Conservation (phyloP, 2,797 vertebrate genomes). For the Sebastes itinus region DNA sequence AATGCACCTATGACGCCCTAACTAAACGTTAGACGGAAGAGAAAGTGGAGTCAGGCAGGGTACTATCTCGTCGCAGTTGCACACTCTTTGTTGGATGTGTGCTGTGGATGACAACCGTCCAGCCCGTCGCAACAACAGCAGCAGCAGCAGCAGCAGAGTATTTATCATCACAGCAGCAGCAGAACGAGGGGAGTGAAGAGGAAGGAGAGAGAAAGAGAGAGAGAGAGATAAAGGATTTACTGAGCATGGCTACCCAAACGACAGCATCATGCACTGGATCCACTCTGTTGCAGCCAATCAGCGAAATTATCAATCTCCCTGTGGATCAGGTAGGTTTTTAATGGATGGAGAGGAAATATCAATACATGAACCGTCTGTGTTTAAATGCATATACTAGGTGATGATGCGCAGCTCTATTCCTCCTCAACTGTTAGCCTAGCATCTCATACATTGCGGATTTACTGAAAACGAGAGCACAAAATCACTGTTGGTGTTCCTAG, state of each 20-base stretch:
- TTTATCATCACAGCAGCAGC: slow-evolving; percentile 50
- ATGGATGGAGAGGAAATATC: not conserved
- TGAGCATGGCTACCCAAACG: slow-evolving; percentile 88
- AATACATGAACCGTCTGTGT: not conserved
- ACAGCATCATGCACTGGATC: slow-evolving; percentile 91
- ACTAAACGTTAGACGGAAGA: not conserved
- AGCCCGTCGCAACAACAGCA: slow-evolving; percentile 65
- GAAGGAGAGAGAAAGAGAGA: slow-evolving; percentile 20
- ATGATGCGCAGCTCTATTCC: slow-evolving; percentile 31
- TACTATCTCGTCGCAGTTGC: not conserved
- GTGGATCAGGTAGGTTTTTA: slow-evolving; percentile 89
- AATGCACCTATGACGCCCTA: not conserved
- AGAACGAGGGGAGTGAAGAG: slow-evolving; percentile 42
- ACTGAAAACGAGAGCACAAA: not conserved
- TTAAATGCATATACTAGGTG: not conserved
- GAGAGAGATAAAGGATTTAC: slow-evolving; percentile 48
- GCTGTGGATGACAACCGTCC: slow-evolving; percentile 71
- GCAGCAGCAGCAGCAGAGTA: slow-evolving; percentile 35
- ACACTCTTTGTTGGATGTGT: slow-evolving; percentile 59
- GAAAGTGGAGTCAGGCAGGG: not conserved
- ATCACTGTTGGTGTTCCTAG: slow-evolving; percentile 19
- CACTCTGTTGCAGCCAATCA: slow-evolving; percentile 93
- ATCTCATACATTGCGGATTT: slow-evolving; percentile 21
- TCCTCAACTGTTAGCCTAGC: slow-evolving; percentile 34
- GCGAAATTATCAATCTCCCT: slow-evolving; percentile 92